These are phyloP conservation scores for Carassius gibelio DNA, from an alignment of 2,113 vertebrate species.

Conservation along the genomic window DNA sequence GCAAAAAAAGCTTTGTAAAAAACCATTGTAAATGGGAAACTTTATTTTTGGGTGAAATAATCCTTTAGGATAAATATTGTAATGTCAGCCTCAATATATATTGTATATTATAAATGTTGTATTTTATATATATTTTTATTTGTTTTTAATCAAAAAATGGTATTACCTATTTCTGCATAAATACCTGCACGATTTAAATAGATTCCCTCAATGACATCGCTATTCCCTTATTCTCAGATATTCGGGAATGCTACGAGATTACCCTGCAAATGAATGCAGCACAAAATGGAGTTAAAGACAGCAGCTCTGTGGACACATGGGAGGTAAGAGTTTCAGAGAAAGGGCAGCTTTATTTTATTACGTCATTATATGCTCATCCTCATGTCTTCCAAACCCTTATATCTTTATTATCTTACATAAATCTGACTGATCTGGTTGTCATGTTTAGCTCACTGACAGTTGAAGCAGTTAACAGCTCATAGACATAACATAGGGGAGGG, in stretches of 20 bases:
- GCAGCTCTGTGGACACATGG: constrained; percentile 60
- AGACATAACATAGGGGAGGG: background rate
- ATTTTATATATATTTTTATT: background rate
- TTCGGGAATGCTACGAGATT: constrained; percentile 81
- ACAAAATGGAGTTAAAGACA: constrained; percentile 66
- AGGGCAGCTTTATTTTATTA: background rate
- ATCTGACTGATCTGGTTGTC: background rate
- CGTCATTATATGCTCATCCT: background rate
- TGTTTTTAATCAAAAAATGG: constrained; percentile 3
- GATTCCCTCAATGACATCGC: background rate
- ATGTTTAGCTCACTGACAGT: background rate
- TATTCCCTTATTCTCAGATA: constrained; percentile 70
- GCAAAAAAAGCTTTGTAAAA: background rate
- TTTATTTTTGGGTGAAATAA: background rate
- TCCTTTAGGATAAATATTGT: background rate
- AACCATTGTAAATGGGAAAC: background rate
- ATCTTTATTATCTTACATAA: background rate
- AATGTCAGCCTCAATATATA: background rate
- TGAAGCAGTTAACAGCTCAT: background rate
- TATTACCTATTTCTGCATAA: constrained; percentile 14
- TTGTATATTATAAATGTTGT: background rate
- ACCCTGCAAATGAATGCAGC: constrained; percentile 74
- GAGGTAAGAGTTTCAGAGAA: constrained; percentile 67
- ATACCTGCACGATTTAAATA: constrained; percentile 10
- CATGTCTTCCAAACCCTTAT: constrained; percentile 2